Percentiles rank a stretch among this genome's conserved stretches.
These are phyloP conservation scores for Myopa tessellatipennis DNA, from an alignment of 2,888 invertebrate species.

Conservation along the genomic window DNA sequence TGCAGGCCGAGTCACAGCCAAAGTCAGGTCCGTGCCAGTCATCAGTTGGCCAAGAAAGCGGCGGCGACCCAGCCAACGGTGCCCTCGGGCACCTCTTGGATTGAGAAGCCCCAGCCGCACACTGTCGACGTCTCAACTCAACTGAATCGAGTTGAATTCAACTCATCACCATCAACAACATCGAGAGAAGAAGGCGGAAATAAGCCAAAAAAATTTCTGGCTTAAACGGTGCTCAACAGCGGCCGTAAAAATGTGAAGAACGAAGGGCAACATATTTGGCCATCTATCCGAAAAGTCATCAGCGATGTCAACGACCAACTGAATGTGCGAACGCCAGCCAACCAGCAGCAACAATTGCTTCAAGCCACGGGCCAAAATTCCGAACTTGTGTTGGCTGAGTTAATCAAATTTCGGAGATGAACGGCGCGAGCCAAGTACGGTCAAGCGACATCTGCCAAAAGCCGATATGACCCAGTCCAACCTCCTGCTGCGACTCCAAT, in stretches of 20 bases:
- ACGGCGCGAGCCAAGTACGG: constrained; percentile 2
- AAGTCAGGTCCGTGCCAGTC: constrained; percentile 52
- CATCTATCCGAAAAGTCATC: constrained; percentile 55
- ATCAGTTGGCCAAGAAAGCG: constrained; percentile 66
- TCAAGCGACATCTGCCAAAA: constrained; percentile 12
- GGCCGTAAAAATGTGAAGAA: constrained; percentile 26
- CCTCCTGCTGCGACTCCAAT: not conserved
- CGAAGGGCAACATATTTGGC: constrained; percentile 46
- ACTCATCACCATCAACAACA: constrained; percentile 48
- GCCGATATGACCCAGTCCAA: not conserved
- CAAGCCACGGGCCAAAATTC: constrained; percentile 12
- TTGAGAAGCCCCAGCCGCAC: constrained; percentile 55
- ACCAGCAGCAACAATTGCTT: constrained; percentile 41
- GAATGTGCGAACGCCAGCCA: constrained; percentile 50
- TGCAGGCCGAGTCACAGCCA: constrained; percentile 20
- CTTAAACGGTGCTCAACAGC: constrained; percentile 29
- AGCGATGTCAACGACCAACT: constrained; percentile 41
- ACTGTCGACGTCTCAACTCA: constrained; percentile 47
- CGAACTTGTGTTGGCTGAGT: not conserved
- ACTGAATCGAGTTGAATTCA: constrained; percentile 35
- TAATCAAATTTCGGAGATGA: constrained; percentile 6
- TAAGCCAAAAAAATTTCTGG: constrained; percentile 35
- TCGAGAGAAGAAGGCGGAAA: constrained; percentile 6
- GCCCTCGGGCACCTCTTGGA: constrained; percentile 58
- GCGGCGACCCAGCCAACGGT: constrained; percentile 54